phyloP scores from a whole-genome alignment of 2,888 invertebrate species.

The Andrena haemorrhoa region DNA sequence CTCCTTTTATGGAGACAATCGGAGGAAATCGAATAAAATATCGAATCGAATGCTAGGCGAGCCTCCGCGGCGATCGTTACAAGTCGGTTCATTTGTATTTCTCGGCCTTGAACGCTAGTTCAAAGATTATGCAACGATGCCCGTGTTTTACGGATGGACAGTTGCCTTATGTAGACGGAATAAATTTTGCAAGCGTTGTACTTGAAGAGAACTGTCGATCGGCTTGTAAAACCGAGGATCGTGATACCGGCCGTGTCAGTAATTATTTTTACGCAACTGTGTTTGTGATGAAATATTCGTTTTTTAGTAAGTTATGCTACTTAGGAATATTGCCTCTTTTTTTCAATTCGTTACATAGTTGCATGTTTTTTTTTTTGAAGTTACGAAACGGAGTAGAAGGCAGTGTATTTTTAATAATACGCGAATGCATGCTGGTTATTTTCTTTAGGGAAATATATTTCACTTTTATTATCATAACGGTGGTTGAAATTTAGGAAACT shows the following conservation, averaged over 20 bases:
- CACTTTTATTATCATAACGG: background rate
- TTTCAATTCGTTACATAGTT: background rate
- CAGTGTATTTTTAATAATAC: background rate
- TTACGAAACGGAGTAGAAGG: background rate
- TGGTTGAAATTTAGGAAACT: background rate
- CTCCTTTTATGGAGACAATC: slow-evolving; percentile 57
- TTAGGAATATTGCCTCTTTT: background rate
- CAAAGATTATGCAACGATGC: slow-evolving; percentile 69
- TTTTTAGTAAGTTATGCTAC: background rate
- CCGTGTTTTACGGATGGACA: slow-evolving; percentile 43
- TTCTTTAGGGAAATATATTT: background rate
- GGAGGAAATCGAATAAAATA: slow-evolving; percentile 26
- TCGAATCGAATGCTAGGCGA: background rate
- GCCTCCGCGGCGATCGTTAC: slow-evolving; percentile 39
- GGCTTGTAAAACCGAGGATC: background rate
- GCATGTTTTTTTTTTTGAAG: background rate
- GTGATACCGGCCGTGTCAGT: background rate
- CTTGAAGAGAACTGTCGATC: background rate
- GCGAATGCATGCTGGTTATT: background rate
- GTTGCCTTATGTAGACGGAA: slow-evolving; percentile 37
- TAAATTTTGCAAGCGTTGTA: slow-evolving; percentile 36
- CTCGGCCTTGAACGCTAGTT: slow-evolving; percentile 72
- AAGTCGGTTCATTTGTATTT: slow-evolving; percentile 65
- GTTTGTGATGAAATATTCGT: background rate
- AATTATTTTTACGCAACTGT: background rate